These are phyloP conservation scores for Forficula auricularia DNA, from an alignment of 1,140 invertebrate species.

Conservation along the genomic window DNA sequence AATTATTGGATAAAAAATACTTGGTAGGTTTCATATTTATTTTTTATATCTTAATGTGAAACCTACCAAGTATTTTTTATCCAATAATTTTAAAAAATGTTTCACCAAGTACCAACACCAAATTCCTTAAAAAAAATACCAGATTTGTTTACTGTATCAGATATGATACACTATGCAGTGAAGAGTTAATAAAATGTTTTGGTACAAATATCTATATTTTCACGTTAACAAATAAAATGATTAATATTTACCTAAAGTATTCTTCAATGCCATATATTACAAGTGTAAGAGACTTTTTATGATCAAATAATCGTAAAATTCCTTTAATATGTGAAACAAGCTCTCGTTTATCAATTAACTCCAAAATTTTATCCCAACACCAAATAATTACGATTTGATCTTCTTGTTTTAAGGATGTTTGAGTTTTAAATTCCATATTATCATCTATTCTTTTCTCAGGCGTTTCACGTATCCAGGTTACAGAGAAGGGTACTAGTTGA, in stretches of 20 bases:
- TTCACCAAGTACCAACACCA: too few relatives aligned
- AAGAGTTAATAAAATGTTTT: too few relatives aligned
- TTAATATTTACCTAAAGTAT: slow-evolving; percentile 25
- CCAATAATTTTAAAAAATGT: too few relatives aligned
- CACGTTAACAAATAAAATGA: too few relatives aligned
- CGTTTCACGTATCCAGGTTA: slow-evolving; percentile 29
- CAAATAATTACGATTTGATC: slow-evolving; percentile 26
- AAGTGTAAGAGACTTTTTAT: slow-evolving; percentile 23
- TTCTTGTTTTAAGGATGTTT: slow-evolving; percentile 13
- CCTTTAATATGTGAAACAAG: slow-evolving; percentile 20
- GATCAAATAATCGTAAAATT: slow-evolving; percentile 14
- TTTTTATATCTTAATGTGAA: too few relatives aligned
- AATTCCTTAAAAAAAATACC: too few relatives aligned
- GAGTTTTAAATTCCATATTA: slow-evolving; percentile 9
- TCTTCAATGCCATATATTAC: slow-evolving; percentile 28
- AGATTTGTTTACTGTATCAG: too few relatives aligned
- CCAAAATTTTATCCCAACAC: slow-evolving; percentile 23
- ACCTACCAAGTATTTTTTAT: too few relatives aligned
- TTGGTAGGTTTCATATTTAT: too few relatives aligned
- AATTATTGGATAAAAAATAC: too few relatives aligned
- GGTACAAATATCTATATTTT: too few relatives aligned
- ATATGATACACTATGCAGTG: too few relatives aligned
- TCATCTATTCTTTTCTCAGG: slow-evolving; percentile 16
- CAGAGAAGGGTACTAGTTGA: slow-evolving; percentile 23
- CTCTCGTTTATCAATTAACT: slow-evolving; percentile 20